Evolutionary conservation across 2,888 invertebrate genomes (phyloP), one percentile per base, ranked within the genome.

Genomic region (Protula sp.): DNA sequence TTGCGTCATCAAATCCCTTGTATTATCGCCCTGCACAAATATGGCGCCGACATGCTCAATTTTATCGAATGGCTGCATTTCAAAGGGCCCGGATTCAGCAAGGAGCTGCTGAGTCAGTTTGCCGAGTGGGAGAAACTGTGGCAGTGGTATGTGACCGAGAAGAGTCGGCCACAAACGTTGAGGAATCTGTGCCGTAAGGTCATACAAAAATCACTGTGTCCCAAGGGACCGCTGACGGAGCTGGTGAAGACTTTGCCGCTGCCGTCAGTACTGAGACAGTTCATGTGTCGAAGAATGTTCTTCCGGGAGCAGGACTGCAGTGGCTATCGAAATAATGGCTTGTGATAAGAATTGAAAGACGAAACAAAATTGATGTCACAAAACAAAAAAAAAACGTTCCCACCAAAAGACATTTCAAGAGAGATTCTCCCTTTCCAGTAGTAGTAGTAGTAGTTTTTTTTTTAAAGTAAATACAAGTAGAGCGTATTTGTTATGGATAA

Each of bases 31-130:
- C 67, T 81, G 64, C 76, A 74, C 62, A 66, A 72, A 55, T 74
- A 77, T 30, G 76, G 78, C 57, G 79, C 81, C 67, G 81, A 81
- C 70, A 79, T 80, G 77, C 71, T 81, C 45, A 81, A 81, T 64
- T 69, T 81, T 5, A 73, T 75, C 5, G 77, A 78, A 62, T 81
- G 81, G 81, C 65, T 80, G n/a, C 73, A 74, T 47, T 74, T 75
- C 73, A 79, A 79, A 56, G 76, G 79, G 1, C 74, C 78, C 0
- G 79, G 77, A 5, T 75, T 78, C 58, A 74, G 57, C 38, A 14
- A 26, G n/a, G 51, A 55, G 68, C 72, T 30, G 72, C 73, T 54
- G 74, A 9, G 24, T 5, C 9, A 14, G 4, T 76, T 57, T 72
- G 72, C 51, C 63, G 65, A 14, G 74, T 77, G 62, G 66, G 70